Evolutionary conservation across 2,113 vertebrate species (phyloP), one percentile per base, ranked within the genome.

Genomic region (Vulpes vulpes): DNA sequence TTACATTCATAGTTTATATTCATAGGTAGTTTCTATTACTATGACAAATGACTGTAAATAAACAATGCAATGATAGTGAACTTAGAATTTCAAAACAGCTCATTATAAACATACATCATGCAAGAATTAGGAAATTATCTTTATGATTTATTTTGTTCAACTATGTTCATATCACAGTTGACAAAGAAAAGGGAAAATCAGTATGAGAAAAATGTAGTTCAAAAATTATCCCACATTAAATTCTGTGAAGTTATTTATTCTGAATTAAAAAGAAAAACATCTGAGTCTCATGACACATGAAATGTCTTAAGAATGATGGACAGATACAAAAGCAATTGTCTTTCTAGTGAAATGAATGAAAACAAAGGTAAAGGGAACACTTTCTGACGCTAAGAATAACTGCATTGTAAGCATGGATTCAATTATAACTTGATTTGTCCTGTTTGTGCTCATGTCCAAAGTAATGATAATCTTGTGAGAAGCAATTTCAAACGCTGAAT

Each of bases 211-310:
- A 92, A 55, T 32, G 20, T n/a, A 55, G 38, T 53, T 86, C 32
- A 38, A 69, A 94, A 91, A 76, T 79, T 23, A 79, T 60, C 5
- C 8, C 60, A 95, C 16, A 69, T 17, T 79, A 38, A 69, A 85
- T 84, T 5, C 16, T 67, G 32, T 55, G 38, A 85, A 89, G 19
- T 8, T 79, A 55, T 55, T 71, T 51, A 89, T 27, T 8, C 17
- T 69, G n/a, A 69, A 79, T 85, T 86, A 80, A 86, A 94, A 90
- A 55, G 12, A 74, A 82, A 92, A 78, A 35, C 22, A 89, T 53
- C 32, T 25, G 5, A 17, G 12, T 59, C 32, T 76, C 15, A 78
- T n/a, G 53, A 23, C 30, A 89, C 11, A 78, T 32, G 22, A 59
- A 73, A 19, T 59, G 8, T 76, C 82, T 74, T 82, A 83, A 89